A percentile compares a stretch with the other conserved stretches of the same genome.
Conservation (phyloP, 2,888 invertebrate species). For the Ophion costatus region DNA sequence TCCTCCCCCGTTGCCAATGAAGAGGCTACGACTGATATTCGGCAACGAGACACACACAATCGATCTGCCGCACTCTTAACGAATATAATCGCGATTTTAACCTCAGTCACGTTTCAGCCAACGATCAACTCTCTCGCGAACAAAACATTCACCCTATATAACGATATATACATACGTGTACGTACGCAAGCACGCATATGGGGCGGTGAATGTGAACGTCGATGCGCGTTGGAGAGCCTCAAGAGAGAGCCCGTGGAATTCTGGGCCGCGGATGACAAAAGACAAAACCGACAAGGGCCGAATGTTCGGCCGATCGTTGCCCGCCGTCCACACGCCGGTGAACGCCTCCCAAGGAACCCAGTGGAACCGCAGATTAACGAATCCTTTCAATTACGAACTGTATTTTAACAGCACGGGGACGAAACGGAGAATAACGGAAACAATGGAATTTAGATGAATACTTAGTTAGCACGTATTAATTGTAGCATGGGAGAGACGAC, state of each 20-base stretch:
- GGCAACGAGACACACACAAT: conserved; percentile 96
- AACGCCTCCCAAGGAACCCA: conserved; percentile 43
- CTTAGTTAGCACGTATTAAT: conserved; percentile 67
- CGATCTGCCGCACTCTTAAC: conserved; percentile 91
- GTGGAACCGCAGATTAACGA: conserved; percentile 34
- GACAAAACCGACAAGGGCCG: not conserved
- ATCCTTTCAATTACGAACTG: conserved; percentile 52
- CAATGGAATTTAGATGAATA: conserved; percentile 68
- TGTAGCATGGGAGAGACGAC: conserved; percentile 57
- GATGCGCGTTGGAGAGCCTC: conserved; percentile 46
- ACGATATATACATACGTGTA: conserved; percentile 34
- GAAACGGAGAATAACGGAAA: conserved; percentile 17
- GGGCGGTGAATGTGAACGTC: conserved; percentile 33
- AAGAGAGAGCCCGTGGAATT: conserved; percentile 16
- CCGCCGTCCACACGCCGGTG: conserved; percentile 23
- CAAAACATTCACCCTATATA: conserved; percentile 17
- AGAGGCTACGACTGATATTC: conserved; percentile 93
- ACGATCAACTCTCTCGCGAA: conserved; percentile 41
- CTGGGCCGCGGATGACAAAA: conserved; percentile 16
- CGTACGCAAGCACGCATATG: conserved; percentile 4
- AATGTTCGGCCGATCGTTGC: conserved; percentile 14
- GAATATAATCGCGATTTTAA: conserved; percentile 69
- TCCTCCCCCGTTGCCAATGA: conserved; percentile 89
- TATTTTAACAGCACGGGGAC: conserved; percentile 20
- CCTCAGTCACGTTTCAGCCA: conserved; percentile 55